These are phyloP conservation scores for Capromys pilorides DNA, from an alignment of 2,797 vertebrate species.

Conservation along the genomic window DNA sequence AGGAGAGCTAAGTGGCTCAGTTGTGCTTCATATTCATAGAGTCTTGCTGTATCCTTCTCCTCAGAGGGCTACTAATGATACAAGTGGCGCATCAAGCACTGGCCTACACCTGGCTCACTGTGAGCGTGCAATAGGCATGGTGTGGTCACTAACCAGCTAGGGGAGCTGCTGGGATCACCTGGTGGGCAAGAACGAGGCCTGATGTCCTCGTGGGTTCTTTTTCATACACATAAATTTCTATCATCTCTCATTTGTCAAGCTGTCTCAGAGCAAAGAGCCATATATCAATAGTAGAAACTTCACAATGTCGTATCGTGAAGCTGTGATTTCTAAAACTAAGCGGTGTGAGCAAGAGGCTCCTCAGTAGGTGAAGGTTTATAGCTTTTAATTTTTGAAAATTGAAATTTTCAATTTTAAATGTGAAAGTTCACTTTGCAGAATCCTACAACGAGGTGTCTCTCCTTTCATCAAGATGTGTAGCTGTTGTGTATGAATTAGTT, in stretches of 20 bases:
- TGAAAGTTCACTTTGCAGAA: neutral
- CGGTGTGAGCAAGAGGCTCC: neutral
- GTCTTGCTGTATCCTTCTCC: neutral
- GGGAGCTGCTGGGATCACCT: neutral
- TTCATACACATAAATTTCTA: rapidly evolving
- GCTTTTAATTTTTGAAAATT: neutral
- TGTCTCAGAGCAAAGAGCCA: neutral
- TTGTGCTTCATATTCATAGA: neutral
- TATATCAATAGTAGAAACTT: neutral
- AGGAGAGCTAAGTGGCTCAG: neutral
- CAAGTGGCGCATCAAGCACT: too few species aligned
- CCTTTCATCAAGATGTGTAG: neutral
- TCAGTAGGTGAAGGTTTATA: rapidly evolving
- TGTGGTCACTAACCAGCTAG: rapidly evolving
- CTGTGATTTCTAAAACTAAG: neutral
- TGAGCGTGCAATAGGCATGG: neutral
- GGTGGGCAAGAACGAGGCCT: neutral
- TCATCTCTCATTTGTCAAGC: neutral
- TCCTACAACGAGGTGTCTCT: neutral
- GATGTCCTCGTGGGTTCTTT: neutral
- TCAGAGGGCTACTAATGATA: rapidly evolving
- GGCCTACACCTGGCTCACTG: rapidly evolving
- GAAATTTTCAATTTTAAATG: neutral
- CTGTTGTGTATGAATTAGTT: neutral
- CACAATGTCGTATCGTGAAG: rapidly evolving